Evolutionary conservation across 1,140 invertebrate genomes (phyloP), one percentile per base, ranked within the genome.

Genomic region (Bombyx mandarina): DNA sequence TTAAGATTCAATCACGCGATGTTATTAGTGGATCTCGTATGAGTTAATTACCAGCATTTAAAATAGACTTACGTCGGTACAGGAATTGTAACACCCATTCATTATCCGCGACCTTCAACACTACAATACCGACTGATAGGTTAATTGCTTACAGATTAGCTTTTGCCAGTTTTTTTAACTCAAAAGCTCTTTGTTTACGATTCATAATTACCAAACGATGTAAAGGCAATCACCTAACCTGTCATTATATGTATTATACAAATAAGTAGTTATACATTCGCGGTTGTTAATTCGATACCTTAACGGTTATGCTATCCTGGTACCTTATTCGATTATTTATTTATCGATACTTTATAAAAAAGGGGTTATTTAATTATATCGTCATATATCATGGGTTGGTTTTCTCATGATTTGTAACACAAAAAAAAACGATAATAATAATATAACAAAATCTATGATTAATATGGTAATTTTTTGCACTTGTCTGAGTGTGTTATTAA

Each of bases 81-180:
- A 64, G 58, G 57, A 68, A 68, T 58, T 66, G 59, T 66, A 63
- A 58, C 45, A 67, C 57, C 54, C 57, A 71, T 66, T 64, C 59
- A 67, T 73, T 71, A 66, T 43, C 12, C 7, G 45, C 63, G 69
- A 69, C 73, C 73, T 75, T 71, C 68, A 69, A 54, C 65, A 66
- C 61, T 67, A 75, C 50, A 75, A 73, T 72, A 73, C 66, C 63
- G 63, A 58, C 63, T 83, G 82, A 86, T 86, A 82, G 79, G 80
- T 81, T 84, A 86, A 86, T 86, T 84, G 81, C 77, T 75, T 73
- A 75, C 73, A 73, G 79, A 78, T 79, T 80, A 80, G 69, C 66
- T 84, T 83, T 83, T 82, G 73, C 79, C 77, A 70, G 73, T 79
- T 84, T 82, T 85, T 82, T 81, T 65, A 62, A 67, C 10, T 62